Evolutionary conservation across 2,113 vertebrate species (phyloP), one percentile per base, ranked within the genome.

Genomic region (Casuarius casuarius): DNA sequence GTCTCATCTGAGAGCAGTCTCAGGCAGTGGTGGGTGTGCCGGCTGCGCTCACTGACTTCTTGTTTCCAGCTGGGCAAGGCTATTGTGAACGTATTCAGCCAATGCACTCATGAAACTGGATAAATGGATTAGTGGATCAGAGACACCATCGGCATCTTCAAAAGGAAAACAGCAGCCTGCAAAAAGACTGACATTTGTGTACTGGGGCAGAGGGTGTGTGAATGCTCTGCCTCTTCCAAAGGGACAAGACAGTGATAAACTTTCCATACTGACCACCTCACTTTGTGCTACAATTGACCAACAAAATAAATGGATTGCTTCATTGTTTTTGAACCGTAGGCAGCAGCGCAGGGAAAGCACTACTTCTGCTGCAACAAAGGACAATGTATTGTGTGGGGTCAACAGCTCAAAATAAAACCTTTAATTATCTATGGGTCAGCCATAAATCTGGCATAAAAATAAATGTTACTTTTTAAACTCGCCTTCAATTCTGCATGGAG

Each of bases 241-340:
- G 95, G 96, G 98, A 99, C 97, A 98, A 98, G 98, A 98, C 98
- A 98, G 98, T 98, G 98, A 99, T 98, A 98, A 99, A 99, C 98
- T 99, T 99, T 98, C 98, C 98, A 98, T 97, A 97, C 97, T 96
- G 96, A 97, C 98, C 97, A 98, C 98, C 97, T 98, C 98, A 97
- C 97, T 97, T 95, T 97, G 97, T 95, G 97, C 87, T 97, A 98
- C 97, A 98, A 98, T 98, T 97, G 97, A 98, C 95, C 97, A 97
- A 96, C 97, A 98, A 98, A 98, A 98, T 98, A 98, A 99, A 99
- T 98, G 98, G 98, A 98, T 98, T 98, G 98, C 97, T 97, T 97
- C 98, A 98, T 97, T 98, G 98, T 98, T 98, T 98, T 97, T 97
- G 96, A 98, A 84, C 95, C 95, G 87, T 98, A 97, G 97, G 98